Base-by-base conservation (phyloP, 2,888 invertebrate genomes). In the Drosophila anceps region DNA sequence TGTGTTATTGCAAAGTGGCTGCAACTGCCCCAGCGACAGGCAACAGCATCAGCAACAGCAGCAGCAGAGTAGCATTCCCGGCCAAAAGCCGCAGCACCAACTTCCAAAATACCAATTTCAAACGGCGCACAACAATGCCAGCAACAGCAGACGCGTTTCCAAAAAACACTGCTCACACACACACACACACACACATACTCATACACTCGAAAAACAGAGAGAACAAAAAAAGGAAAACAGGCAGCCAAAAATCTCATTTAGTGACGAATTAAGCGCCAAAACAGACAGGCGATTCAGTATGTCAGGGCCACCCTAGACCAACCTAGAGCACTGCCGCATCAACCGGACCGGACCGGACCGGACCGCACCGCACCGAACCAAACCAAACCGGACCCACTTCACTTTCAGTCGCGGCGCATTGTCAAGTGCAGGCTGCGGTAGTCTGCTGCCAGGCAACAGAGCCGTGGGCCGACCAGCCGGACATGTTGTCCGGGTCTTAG, bases 191-290 rank as follows among this genome's bases (percentile, higher is more conserved):
- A 1, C 39, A 15, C 9, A 44, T 18, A 50, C 43, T 2, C 20
- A 43, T 10, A 9, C 43, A 51, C 43, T 53, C 48, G 24, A 73
- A 65, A 69, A 54, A 64, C 70, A 43, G 63, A 64, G 59, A 76
- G 79, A 83, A 85, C 82, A 39, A 31, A 35, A 39, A n/a, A 10
- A n/a, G 37, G 7, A 10, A 54, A 54, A 39, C 54, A 63, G 72
- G 70, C 62, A 41, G 50, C 61, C 73, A 81, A 90, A 89, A 90
- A 85, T 78, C 91, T 91, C 91, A 90, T 90, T 90, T 90, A 91
- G 90, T 91, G 90, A 90, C 91, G 90, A 91, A 91, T 90, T 91
- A 90, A 91, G 88, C 90, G 88, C 91, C 90, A 90, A 87, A 87
- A 90, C 86, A 87, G 86, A 90, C 91, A 78, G 82, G 74, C 86